Evolutionary conservation across 2,888 invertebrate genomes (phyloP), one percentile per base, ranked within the genome.

Genomic region (Flexamia atlantica): DNA sequence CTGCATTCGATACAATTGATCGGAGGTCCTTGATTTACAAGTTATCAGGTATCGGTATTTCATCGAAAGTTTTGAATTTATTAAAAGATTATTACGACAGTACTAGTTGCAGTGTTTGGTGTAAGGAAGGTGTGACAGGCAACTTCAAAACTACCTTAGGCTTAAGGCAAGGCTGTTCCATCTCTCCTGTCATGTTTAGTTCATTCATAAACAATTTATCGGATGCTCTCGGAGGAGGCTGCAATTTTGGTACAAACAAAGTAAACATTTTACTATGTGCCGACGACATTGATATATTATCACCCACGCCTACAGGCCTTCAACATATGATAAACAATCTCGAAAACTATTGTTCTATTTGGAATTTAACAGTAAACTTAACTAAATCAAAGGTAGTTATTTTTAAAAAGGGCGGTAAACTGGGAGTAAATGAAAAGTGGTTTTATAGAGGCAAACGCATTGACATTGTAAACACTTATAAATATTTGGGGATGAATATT

Each of bases 341-440:
- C 0, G 84, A 79, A 14, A 64, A 83, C 5, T 87, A 86, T 74
- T 85, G 86, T 50, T 80, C 76, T 20, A n/a, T 0, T 2, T 86
- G 86, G 80, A 85, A 85, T 25, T 36, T 32, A 85, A 50, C 68
- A 20, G 84, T 87, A 0, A 88, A 87, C 74, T 32, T 86, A 20
- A 40, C 46, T 0, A 87, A 87, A 84, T 86, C 86, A 10, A 87
- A 87, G 84, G 85, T 87, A 32, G 60, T 86, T 42, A 53, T 86
- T 10, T 86, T 85, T 50, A 85, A 83, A 50, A 83, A 79, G n/a
- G 84, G 83, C 7, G 46, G 46, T 46, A 46, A 17, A 17, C 17
- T 80, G 46, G 53, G 17, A 36, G 30, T 3, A 30, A n/a, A 12
- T 25, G 80, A 80, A 17, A 80, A 32, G 30, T 80, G 80, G 53